Percentiles rank a stretch among this genome's conserved stretches.
Conservation (phyloP, 2,797 vertebrate species). For the Aldrovandia affinis region DNA sequence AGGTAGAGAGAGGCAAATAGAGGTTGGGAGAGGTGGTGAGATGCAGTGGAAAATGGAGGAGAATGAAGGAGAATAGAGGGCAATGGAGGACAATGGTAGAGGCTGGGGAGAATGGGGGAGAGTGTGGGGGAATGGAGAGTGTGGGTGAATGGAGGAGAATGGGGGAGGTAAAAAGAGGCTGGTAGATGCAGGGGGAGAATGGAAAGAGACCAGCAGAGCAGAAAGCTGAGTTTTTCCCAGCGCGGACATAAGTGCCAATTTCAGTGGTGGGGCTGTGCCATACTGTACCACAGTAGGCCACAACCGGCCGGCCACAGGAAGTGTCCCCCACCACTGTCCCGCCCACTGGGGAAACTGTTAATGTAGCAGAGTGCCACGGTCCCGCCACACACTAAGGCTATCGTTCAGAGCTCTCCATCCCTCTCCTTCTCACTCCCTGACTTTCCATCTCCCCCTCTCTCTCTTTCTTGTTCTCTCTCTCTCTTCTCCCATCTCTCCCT, state of each 20-base stretch:
- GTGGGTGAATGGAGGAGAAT: too few relatives aligned
- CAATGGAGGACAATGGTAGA: too few relatives aligned
- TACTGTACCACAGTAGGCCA: too few relatives aligned
- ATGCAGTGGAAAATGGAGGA: too few relatives aligned
- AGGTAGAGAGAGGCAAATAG: too few relatives aligned
- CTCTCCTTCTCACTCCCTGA: too few relatives aligned
- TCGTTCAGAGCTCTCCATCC: slow-evolving; percentile 60
- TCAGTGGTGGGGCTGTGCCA: not conserved
- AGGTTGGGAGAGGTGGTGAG: too few relatives aligned
- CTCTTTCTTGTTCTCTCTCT: too few relatives aligned
- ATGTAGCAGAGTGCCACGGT: slow-evolving; percentile 64
- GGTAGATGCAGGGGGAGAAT: not conserved
- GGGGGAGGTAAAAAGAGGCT: not conserved
- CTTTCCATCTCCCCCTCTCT: too few relatives aligned
- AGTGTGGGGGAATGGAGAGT: not conserved
- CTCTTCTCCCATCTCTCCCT: too few relatives aligned
- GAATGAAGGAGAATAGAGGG: too few relatives aligned
- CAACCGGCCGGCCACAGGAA: slow-evolving; percentile 71
- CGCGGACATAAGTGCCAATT: slow-evolving; percentile 9
- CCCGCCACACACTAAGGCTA: slow-evolving; percentile 66
- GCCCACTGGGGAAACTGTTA: slow-evolving; percentile 74
- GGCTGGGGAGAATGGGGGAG: too few relatives aligned
- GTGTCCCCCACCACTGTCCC: slow-evolving; percentile 58
- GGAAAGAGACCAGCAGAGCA: not conserved
- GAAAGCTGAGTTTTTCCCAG: slow-evolving; percentile 46